Evolutionary conservation across 2,797 vertebrate species (phyloP), one percentile per base, ranked within the genome.

Genomic region (Eospalax fontanierii): DNA sequence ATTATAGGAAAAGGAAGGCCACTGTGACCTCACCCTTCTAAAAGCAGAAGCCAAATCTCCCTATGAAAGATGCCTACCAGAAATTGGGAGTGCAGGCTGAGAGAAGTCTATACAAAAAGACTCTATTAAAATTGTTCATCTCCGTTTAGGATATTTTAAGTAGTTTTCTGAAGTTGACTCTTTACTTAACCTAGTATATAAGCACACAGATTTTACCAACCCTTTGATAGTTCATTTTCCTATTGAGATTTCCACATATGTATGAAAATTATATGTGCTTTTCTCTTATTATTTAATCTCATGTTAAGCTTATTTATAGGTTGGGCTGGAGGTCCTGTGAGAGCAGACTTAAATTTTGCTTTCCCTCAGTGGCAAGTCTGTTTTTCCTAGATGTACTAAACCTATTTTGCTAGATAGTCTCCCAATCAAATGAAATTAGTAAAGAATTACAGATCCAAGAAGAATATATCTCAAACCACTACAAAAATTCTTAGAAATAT

Each of bases 371-470:
- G 21, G 0, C 2, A 21, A 43, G 33, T 84, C 1, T 16, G 10
- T 80, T 46, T 74, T 83, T 63, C 30, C 50, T 26, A 79, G 33
- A 11, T 85, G 38, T 40, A 54, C 28, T 59, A 40, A 74, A 84
- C 28, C 68, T 43, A 87, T 66, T 87, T 92, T 92, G 66, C 21
- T 92, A 16, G 57, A 14, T 57, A 91, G n/a, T 73, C 54, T 78
- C n/a, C 3, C 78, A 50, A 35, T 2, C 63, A 92, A 73, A 19
- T 87, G 83, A 50, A n/a, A 11, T 73, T 71, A 73, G 26, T 82
- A 90, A 68, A 65, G 59, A 93, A 89, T 89, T 75, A 4, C 50
- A 91, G 12, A 89, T 70, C 16, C 21, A 35, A 4, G 33, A 22
- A 86, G 30, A 86, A 19, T 89, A 76, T 38, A 50, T 92, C 65